Percentiles rank a stretch among this genome's conserved stretches.
Conservation (phyloP, 2,797 vertebrate genomes). For the Varecia variegata region DNA sequence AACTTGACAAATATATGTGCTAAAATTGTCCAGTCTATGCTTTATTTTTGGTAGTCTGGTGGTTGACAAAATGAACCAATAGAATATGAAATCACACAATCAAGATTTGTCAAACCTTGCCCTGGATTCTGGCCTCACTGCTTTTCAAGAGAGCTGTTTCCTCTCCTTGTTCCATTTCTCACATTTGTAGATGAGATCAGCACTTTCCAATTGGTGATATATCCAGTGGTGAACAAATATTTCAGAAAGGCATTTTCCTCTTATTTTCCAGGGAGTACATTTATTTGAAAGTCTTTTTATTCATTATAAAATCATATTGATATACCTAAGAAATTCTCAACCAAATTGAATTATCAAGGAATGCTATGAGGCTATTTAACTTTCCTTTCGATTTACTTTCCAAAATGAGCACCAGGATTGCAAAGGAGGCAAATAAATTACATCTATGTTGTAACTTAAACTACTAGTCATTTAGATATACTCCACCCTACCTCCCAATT, state of each 20-base stretch:
- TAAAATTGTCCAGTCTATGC: conserved; percentile 33
- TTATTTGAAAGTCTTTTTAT: neutral
- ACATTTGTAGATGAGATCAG: conserved; percentile 40
- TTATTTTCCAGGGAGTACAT: neutral
- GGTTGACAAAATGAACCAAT: conserved; percentile 61
- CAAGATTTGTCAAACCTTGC: conserved; percentile 47
- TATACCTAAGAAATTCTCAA: conserved; percentile 6
- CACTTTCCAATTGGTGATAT: conserved; percentile 41
- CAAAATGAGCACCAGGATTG: neutral
- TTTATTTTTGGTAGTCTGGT: conserved; percentile 27
- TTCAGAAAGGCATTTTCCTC: neutral
- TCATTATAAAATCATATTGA: neutral
- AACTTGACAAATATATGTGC: conserved; percentile 61
- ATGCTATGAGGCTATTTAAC: neutral
- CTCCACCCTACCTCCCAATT: neutral
- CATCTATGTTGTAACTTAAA: neutral
- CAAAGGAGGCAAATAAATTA: conserved; percentile 6
- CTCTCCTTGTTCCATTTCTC: conserved; percentile 17
- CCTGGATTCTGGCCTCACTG: neutral
- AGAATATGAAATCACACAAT: conserved; percentile 60
- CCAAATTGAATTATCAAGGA: neutral
- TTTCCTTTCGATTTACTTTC: neutral
- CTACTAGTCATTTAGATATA: neutral
- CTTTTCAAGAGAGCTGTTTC: neutral
- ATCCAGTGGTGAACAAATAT: conserved; percentile 38